These are phyloP conservation scores for Melanotaenia nigrans DNA, from an alignment of 2,797 vertebrate species.

Conservation along the genomic window DNA sequence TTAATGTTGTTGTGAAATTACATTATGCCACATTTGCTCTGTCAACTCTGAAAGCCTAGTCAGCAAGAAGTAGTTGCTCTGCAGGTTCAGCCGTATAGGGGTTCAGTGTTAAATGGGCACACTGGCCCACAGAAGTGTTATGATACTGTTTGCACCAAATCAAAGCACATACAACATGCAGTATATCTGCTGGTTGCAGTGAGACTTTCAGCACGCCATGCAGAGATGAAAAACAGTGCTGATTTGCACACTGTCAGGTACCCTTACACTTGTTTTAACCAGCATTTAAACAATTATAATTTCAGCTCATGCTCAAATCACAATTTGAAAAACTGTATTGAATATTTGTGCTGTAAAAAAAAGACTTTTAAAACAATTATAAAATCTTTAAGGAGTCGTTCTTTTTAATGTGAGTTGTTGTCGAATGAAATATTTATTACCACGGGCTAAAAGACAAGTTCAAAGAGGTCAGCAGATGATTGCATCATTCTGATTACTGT, in stretches of 20 bases:
- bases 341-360: background rate
- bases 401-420: background rate
- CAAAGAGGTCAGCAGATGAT: background rate
- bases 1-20: conserved; percentile 3
- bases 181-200: conserved; percentile 17
- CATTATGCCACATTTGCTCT: conserved; percentile 41
- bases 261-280: conserved; percentile 9
- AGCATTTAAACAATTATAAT: conserved; percentile 9
- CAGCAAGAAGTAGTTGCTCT: conserved; percentile 43
- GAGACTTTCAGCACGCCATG: background rate
- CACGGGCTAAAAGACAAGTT: background rate
- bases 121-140: conserved; percentile 1
- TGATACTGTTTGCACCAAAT: conserved; percentile 38
- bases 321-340: background rate
- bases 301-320: background rate
- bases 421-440: too few species aligned
- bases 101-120: conserved; percentile 34
- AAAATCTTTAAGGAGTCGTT: background rate
- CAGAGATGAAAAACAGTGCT: conserved; percentile 10
- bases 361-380: background rate
- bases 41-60: conserved; percentile 40
- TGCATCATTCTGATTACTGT: background rate
- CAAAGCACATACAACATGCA: conserved; percentile 20
- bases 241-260: background rate
- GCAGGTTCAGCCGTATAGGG: conserved; percentile 35